Evolutionary conservation across 2,113 vertebrate genomes (phyloP).

Genomic region (Cololabis saira): DNA sequence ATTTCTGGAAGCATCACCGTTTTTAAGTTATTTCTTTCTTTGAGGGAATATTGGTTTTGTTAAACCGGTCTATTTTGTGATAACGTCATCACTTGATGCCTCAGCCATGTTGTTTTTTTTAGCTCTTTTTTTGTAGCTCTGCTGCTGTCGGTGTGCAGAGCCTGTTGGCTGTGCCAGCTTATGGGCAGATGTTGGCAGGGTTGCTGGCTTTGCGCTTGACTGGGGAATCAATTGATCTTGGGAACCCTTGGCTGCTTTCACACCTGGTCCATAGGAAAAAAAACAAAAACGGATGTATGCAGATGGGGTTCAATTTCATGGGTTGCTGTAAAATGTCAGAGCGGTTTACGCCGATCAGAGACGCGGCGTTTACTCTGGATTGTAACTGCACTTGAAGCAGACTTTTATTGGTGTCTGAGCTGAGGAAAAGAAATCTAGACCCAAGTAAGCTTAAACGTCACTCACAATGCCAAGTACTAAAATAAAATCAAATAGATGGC

Average conservation of each 20-base stretch:
- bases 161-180: background rate
- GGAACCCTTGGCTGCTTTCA: constrained; percentile 28
- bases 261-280: constrained; percentile 23
- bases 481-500: too few species aligned
- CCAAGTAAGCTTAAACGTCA: too few species aligned
- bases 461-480: too few species aligned
- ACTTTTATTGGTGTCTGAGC: background rate
- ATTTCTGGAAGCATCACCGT: constrained; percentile 69
- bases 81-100: too few species aligned
- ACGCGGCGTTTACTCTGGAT: background rate
- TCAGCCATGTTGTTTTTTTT: background rate
- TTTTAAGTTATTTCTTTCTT: constrained; percentile 41
- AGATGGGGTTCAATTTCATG: constrained; percentile 59
- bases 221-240: constrained; percentile 41
- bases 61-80: too few species aligned
- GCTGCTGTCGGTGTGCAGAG: background rate
- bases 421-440: too few species aligned
- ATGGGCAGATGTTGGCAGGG: background rate
- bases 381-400: background rate
- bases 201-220: constrained; percentile 17
- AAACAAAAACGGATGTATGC: constrained; percentile 33
- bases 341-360: constrained; percentile 41
- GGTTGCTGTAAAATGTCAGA: constrained; percentile 43
- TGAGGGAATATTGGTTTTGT: too few species aligned
- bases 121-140: background rate